Conservation (phyloP, 2,797 vertebrate genomes). For the Myotis planiceps region DNA sequence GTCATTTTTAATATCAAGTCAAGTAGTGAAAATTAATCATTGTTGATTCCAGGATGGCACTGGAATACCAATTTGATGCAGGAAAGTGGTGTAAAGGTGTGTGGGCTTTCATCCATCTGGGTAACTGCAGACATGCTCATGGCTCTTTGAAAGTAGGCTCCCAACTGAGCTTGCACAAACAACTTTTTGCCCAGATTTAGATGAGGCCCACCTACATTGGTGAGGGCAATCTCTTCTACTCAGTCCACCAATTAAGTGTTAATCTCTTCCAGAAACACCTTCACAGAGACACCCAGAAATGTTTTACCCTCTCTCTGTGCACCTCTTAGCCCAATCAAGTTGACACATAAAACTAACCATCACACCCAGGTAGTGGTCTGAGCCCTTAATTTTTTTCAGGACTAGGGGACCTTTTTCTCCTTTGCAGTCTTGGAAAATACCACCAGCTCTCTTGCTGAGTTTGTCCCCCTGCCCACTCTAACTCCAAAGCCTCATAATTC, state of each 20-base stretch:
- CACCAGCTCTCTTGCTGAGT: background rate
- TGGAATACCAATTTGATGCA: background rate
- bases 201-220: background rate
- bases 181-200: background rate
- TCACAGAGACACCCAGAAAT: background rate
- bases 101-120: background rate
- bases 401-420: background rate
- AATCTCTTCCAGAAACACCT: background rate
- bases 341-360: background rate
- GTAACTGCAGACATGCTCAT: background rate
- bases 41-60: background rate
- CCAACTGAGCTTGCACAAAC: background rate
- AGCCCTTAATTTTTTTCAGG: background rate
- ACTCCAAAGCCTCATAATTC: background rate
- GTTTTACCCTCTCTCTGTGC: background rate
- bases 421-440: background rate
- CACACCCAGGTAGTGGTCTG: background rate
- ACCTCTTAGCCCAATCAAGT: background rate
- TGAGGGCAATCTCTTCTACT: background rate
- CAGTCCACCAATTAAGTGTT: background rate
- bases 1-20: background rate
- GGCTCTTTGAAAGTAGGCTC: background rate
- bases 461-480: background rate
- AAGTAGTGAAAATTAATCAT: background rate
- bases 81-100: background rate